Evolutionary conservation across 2,888 invertebrate species (phyloP).

Genomic region (Lycia hirtaria): DNA sequence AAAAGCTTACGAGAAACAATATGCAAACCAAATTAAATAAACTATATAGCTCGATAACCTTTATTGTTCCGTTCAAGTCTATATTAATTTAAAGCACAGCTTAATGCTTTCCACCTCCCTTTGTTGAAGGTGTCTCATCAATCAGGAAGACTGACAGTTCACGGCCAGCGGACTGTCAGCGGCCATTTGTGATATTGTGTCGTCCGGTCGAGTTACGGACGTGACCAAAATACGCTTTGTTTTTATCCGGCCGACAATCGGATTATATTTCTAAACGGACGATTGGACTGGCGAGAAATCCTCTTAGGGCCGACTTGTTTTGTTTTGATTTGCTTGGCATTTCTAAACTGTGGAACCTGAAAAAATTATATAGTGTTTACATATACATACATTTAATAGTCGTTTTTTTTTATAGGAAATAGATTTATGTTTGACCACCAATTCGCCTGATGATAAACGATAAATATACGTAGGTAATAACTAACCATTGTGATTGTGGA

Average conservation of each 20-base stretch:
- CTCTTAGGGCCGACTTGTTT: conserved; percentile 1
- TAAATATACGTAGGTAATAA: no score
- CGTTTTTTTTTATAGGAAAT: no score
- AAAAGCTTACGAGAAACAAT: no score
- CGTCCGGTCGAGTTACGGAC: conserved; percentile 43
- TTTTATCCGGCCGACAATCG: conserved; percentile 32
- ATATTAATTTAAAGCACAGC: conserved; percentile 26
- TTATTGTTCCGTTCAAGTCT: conserved; percentile 1
- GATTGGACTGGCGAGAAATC: conserved; percentile 17
- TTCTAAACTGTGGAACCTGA: conserved; percentile 1
- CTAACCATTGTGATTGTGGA: no score
- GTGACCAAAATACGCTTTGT: conserved; percentile 51
- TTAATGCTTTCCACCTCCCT: conserved; percentile 46
- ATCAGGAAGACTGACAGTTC: conserved; percentile 60
- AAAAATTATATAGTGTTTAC: neutral
- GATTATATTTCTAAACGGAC: conserved; percentile 31
- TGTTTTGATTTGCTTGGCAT: neutral
- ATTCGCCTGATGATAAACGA: no score
- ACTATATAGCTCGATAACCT: neutral
- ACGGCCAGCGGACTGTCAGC: conserved; percentile 45
- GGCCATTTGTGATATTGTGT: conserved; percentile 48
- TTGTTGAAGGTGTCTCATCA: conserved; percentile 52
- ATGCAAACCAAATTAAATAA: no score
- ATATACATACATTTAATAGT: no score
- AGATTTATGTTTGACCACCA: no score